Conservation (phyloP, 2,797 vertebrate genomes). For the Sebastes iracundus region DNA sequence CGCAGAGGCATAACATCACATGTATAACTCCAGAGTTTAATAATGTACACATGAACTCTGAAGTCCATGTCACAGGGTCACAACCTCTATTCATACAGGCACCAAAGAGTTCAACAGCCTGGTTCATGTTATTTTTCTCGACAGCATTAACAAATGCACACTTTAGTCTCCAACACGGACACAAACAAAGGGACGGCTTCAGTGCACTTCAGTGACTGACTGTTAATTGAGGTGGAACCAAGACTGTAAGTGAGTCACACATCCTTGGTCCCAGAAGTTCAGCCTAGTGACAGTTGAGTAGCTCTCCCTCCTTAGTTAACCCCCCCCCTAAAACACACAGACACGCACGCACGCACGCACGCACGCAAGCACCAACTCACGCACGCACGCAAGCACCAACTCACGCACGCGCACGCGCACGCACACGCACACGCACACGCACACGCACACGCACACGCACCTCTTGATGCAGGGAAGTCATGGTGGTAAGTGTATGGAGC, state of each 20-base stretch:
- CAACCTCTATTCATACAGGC: background rate
- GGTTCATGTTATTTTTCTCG: slow-evolving; percentile 7
- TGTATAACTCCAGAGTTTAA: background rate
- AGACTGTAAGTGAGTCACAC: slow-evolving; percentile 48
- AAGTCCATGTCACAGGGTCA: background rate
- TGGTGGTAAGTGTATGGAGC: slow-evolving; percentile 38
- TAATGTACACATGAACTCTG: background rate
- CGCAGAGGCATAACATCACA: background rate
- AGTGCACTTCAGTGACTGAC: slow-evolving; percentile 26
- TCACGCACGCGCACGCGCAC: background rate
- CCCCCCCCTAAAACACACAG: background rate
- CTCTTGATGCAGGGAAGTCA: slow-evolving; percentile 21
- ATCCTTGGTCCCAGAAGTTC: slow-evolving; percentile 43
- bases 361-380: background rate
- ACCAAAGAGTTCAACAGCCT: background rate
- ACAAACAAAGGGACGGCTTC: slow-evolving; percentile 37
- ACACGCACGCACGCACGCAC: background rate
- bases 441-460: background rate
- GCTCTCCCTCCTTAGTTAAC: slow-evolving; percentile 23
- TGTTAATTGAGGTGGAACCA: slow-evolving; percentile 59
- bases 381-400: background rate
- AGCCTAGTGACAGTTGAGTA: slow-evolving; percentile 42
- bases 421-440: background rate
- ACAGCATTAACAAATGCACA: slow-evolving; percentile 10
- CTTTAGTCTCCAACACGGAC: slow-evolving; percentile 14